Evolutionary conservation across 2,797 vertebrate species (phyloP), one percentile per base, ranked within the genome.

Genomic region (Cyprinella venusta): DNA sequence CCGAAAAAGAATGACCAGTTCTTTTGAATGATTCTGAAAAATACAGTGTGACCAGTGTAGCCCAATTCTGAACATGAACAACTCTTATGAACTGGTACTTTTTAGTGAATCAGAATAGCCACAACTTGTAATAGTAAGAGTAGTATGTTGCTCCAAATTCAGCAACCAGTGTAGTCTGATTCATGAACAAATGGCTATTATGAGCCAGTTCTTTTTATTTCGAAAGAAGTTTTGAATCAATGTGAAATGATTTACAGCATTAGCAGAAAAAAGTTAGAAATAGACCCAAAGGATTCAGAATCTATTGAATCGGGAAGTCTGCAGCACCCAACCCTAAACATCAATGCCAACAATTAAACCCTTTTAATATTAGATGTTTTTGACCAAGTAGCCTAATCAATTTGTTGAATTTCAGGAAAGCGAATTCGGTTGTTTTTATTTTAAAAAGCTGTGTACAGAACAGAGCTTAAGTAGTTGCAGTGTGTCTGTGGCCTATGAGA

Each of bases 401-500:
- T 74, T 56, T 19, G 50, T 52, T 38, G 19, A 4, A n/a, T 75
- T 38, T 75, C 33, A 21, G 50, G 33, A 56, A n/a, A 13, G 30
- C n/a, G 50, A 36, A n/a, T 56, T 15, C 13, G 1, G 13, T 68
- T 15, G 48, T 15, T 52, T 13, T 33, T 36, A 15, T 50, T 56
- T 33, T 56, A 76, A 76, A 26, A 33, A 6, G 45, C 40, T 50
- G 42, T 36, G 10, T 30, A 59, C 21, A 48, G 18, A 63, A 64
- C 9, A 48, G 30, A 15, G 61, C 30, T 48, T 50, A 30, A 63
- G 75, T 6, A 40, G 54, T 52, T 42, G 52, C 59, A 77, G 38
- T 21, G 38, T 26, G 77, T 79, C 30, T 68, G 65, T 76, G 65
- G 64, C 54, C 54, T 76, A 65, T 74, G 75, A 83, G 74, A 70